Conservation (phyloP, 2,888 invertebrate genomes). For the Eremobia ochroleuca region DNA sequence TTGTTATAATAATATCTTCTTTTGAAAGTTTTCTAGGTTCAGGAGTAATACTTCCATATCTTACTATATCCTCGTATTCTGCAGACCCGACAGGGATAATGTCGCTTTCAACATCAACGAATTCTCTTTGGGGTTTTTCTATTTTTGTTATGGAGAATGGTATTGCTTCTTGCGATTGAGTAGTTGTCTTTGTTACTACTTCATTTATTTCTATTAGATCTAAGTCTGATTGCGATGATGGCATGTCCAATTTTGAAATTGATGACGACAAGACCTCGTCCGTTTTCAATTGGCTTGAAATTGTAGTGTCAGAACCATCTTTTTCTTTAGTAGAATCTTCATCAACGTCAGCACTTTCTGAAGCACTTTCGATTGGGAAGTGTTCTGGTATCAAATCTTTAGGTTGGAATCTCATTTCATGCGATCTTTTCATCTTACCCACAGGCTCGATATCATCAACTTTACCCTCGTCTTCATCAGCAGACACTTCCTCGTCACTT, state of each 20-base stretch:
- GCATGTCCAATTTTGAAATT: conserved; percentile 86
- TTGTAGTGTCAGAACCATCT: conserved; percentile 86
- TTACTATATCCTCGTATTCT: conserved; percentile 86
- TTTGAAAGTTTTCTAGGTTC: conserved; percentile 78
- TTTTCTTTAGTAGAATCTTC: conserved; percentile 85
- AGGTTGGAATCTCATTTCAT: conserved; percentile 97
- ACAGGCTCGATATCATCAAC: conserved; percentile 89
- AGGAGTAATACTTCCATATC: conserved; percentile 82
- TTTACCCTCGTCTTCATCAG: conserved; percentile 90
- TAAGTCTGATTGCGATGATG: conserved; percentile 80
- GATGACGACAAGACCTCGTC: conserved; percentile 87
- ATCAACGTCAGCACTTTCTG: conserved; percentile 86
- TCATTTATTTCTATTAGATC: conserved; percentile 79
- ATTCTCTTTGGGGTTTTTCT: conserved; percentile 82
- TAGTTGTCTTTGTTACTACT: conserved; percentile 72
- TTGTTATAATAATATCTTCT: conserved; percentile 75
- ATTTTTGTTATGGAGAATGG: conserved; percentile 86
- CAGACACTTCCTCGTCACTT: conserved; percentile 90
- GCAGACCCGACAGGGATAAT: conserved; percentile 87
- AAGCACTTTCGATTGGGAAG: conserved; percentile 83
- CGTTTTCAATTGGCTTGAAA: conserved; percentile 87
- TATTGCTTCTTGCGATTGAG: conserved; percentile 77
- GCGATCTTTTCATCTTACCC: conserved; percentile 96
- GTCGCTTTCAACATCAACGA: conserved; percentile 88
- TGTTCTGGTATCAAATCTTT: conserved; percentile 89